Conservation (phyloP, 2,888 invertebrate genomes). For the Antheraea assamensis region DNA sequence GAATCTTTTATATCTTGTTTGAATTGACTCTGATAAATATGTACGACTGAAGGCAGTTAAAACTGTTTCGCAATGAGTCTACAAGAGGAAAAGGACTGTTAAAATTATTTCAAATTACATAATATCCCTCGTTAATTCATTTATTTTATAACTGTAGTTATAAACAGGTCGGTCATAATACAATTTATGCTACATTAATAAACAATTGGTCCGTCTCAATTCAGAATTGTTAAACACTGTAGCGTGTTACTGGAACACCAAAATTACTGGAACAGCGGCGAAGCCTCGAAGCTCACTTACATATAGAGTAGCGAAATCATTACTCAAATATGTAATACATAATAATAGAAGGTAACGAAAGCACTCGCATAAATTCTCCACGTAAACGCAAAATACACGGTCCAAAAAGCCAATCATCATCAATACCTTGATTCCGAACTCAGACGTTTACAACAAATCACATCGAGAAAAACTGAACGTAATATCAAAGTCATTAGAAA, state of each 20-base stretch:
- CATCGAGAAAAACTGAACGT: constrained; percentile 23
- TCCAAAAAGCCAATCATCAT: constrained; percentile 34
- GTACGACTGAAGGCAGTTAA: not conserved
- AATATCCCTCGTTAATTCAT: constrained; percentile 28
- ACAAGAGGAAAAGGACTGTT: not conserved
- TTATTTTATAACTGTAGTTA: constrained; percentile 43
- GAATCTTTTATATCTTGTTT: not conserved
- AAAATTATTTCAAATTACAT: constrained; percentile 24
- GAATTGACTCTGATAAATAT: not conserved
- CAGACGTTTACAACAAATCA: constrained; percentile 27
- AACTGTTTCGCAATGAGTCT: not conserved
- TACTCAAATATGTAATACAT: constrained; percentile 31
- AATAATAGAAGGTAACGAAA: not conserved
- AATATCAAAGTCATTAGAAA: constrained; percentile 7
- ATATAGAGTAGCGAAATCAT: constrained; percentile 39
- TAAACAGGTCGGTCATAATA: constrained; percentile 44
- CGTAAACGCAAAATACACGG: constrained; percentile 13
- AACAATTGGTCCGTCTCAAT: constrained; percentile 71
- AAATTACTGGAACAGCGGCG: constrained; percentile 25
- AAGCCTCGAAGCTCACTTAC: constrained; percentile 50
- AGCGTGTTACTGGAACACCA: constrained; percentile 43
- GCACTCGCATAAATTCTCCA: not conserved
- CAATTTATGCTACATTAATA: constrained; percentile 70
- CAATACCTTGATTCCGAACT: constrained; percentile 44
- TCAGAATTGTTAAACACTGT: constrained; percentile 43